These are phyloP conservation scores for Chinchilla lanigera DNA, from an alignment of 2,113 vertebrate genomes.

Conservation along the genomic window DNA sequence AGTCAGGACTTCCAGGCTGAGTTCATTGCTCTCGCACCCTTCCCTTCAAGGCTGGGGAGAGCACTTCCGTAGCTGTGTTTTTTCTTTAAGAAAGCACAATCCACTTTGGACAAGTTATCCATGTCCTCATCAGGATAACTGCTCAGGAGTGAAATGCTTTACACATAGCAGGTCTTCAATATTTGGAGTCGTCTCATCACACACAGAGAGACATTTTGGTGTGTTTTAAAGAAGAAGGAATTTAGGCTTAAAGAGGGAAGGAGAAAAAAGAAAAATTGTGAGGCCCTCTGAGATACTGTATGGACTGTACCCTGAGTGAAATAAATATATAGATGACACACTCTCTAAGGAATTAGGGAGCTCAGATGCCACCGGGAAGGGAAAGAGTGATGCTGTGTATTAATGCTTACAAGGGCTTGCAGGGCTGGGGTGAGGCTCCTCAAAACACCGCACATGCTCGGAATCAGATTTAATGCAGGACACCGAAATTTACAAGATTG, in stretches of 20 bases:
- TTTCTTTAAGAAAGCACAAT: neutral
- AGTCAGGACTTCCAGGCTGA: too few relatives aligned
- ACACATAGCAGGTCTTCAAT: neutral
- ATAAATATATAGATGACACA: neutral
- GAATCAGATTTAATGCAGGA: too few relatives aligned
- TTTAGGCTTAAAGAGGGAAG: neutral
- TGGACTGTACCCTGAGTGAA: neutral
- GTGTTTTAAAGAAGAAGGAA: neutral
- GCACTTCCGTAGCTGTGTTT: neutral
- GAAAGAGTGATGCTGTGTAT: neutral
- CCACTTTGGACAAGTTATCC: neutral
- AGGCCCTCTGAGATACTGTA: neutral
- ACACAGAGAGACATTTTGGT: neutral
- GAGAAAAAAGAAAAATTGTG: neutral
- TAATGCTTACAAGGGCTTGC: too few relatives aligned
- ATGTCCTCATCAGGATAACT: neutral
- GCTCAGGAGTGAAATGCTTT: neutral
- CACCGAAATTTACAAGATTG: too few relatives aligned
- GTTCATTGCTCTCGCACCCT: neutral
- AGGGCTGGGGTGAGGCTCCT: too few relatives aligned
- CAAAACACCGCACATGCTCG: too few relatives aligned
- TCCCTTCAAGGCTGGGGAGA: neutral
- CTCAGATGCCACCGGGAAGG: neutral
- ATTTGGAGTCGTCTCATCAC: neutral
- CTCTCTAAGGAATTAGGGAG: neutral